Evolutionary conservation across 2,113 vertebrate genomes (phyloP), one percentile per base, ranked within the genome.

Genomic region (Sinocyclocheilus grahami): DNA sequence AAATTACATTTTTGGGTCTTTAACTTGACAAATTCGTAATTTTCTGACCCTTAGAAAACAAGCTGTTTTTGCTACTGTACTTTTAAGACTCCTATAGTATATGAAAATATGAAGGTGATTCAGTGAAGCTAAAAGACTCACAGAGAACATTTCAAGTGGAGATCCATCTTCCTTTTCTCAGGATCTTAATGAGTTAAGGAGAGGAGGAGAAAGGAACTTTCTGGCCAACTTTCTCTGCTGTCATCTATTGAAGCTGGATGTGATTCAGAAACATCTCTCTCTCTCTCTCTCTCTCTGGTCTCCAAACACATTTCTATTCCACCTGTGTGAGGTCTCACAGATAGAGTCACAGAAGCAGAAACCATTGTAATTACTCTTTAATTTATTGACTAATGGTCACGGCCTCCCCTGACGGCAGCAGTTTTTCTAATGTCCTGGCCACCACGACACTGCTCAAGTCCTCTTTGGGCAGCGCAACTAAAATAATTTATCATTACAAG

Each of bases 341-440:
- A 95, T 95, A 94, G 93, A 95, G 93, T 94, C 92, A 94, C 94
- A 95, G 93, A 95, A 94, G 94, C 94, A 95, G 94, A 94, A 95
- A 95, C 93, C 69, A 87, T 90, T 86, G 88, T 95, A 96, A 96
- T 96, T 95, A 96, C 94, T 95, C 94, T 95, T 95, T 96, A 95
- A 95, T 96, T 95, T 95, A 95, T 95, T 95, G 95, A 96, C 94
- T 95, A 95, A 95, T 95, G 95, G 94, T 93, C 92, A 91, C 91
- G 90, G 94, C 93, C 94, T 94, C 93, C 90, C 93, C 93, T 94
- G 94, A 95, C 94, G 94, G 94, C 93, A 92, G 93, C 94, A 92
- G 94, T 95, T 94, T 94, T 95, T 95, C 93, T 93, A 94, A 93
- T 93, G 92, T 94, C 93, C 93, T 92, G 92, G 91, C 93, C 92